A percentile compares a stretch with the other conserved stretches of the same genome.
These are phyloP conservation scores for Abrostola tripartita DNA, from an alignment of 2,888 invertebrate genomes.

Conservation along the genomic window DNA sequence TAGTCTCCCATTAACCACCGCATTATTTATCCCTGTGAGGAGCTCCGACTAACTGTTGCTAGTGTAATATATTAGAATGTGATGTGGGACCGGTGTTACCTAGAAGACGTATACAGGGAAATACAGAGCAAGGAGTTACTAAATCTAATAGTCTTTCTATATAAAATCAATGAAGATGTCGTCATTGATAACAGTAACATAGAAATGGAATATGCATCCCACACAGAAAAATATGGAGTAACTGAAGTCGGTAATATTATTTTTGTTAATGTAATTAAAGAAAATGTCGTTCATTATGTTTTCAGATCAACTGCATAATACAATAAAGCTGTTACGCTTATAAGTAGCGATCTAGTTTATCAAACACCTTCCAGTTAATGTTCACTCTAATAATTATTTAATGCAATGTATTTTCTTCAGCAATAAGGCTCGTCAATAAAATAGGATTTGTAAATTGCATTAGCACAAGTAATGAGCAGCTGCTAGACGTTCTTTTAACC, in stretches of 20 bases:
- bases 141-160: no score
- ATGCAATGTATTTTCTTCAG: background rate
- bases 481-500: slow-evolving; percentile 27
- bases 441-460: slow-evolving; percentile 33
- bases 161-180: no score
- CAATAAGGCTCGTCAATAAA: slow-evolving; percentile 7
- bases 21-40: background rate
- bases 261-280: no score
- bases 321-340: no score
- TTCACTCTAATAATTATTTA: background rate
- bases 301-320: no score
- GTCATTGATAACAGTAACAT: no score
- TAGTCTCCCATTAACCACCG: background rate
- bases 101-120: background rate
- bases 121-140: background rate
- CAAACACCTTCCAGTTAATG: no score
- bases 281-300: no score
- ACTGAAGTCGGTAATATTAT: no score
- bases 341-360: no score
- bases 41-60: background rate
- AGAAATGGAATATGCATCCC: no score
- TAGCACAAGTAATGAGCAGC: slow-evolving; percentile 11
- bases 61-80: background rate
- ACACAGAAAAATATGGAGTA: no score
- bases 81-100: background rate